phyloP scores from a whole-genome alignment of 2,888 invertebrate genomes.

The Coleophora flavipennella region DNA sequence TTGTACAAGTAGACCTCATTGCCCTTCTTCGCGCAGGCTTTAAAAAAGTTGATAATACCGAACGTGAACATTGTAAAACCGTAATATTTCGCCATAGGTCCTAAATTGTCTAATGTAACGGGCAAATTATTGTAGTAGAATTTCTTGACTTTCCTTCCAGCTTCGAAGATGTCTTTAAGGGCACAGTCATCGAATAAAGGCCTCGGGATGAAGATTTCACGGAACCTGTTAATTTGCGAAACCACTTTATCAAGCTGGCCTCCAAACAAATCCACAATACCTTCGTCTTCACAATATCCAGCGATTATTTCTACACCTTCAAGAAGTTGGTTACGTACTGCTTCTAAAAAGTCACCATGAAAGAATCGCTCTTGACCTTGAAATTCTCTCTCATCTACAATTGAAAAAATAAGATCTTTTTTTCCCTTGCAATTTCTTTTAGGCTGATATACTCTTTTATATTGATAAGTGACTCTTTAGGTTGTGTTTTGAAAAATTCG shows the following conservation, averaged over 20 bases:
- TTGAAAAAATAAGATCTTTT: not conserved
- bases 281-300: slow-evolving; percentile 81
- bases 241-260: slow-evolving; percentile 16
- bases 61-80: not conserved
- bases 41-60: not conserved
- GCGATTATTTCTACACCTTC: slow-evolving; percentile 75
- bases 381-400: slow-evolving; percentile 32
- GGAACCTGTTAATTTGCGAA: slow-evolving; percentile 24
- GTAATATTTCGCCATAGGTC: not conserved
- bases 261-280: slow-evolving; percentile 31
- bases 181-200: slow-evolving; percentile 23
- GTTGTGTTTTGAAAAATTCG: slow-evolving; percentile 36
- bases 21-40: slow-evolving; percentile 2
- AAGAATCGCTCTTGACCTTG: slow-evolving; percentile 36
- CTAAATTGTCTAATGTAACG: slow-evolving; percentile 14
- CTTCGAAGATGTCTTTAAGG: slow-evolving; percentile 27
- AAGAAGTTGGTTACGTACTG: slow-evolving; percentile 55
- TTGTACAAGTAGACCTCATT: slow-evolving; percentile 31
- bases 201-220: slow-evolving; percentile 34
- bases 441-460: slow-evolving; percentile 4
- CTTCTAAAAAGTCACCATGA: slow-evolving; percentile 33
- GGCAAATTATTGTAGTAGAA: slow-evolving; percentile 28
- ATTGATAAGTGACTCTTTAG: slow-evolving; percentile 26
- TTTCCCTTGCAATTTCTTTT: not conserved
- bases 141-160: slow-evolving; percentile 29